Base-by-base conservation (phyloP, 1,140 invertebrate genomes). In the Oreohelix idahoensis region DNA sequence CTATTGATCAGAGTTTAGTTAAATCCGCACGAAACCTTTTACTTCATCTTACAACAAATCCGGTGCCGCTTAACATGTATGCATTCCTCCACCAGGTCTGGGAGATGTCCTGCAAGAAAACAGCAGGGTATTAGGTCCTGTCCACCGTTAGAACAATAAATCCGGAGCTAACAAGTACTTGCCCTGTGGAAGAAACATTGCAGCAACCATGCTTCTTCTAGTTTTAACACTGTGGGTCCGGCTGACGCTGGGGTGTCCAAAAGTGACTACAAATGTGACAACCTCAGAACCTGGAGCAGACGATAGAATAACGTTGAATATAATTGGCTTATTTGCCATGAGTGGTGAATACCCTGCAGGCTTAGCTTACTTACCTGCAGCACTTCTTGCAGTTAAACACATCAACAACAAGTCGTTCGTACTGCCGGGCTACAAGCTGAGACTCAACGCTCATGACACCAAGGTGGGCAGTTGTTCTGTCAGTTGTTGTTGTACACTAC, bases 241-340 rank as follows among this genome's bases (percentile, higher is more conserved):
- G 11, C 63, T 66, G 63, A 32, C n/a, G 2, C 0, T 66, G 29
- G n/a, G 32, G 63, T 66, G 63, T 35, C 63, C 63, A n/a, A n/a
- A 73, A 36, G 26, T 26, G 8, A 42, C 39, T 73, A n/a, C 71
- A 39, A 32, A 26, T 42, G 1, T n/a, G 20, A 73, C 10, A 0
- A 8, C 38, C 0, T 1, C 39, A 39, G 10, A 36, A 71, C 1
- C 10, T 13, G 10, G 11, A 35, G 32, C 5, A 35, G 69, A 71
- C 23, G 15, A 13, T 26, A 15, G 69, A 71, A 36, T 71, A 36
- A 73, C 71, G 15, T 42, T 99, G 82, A 97, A 99, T 93, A 98
- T 99, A 91, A 98, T 97, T 76, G 98, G 97, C 38, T 97, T 99
- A 86, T 99, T 99, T 93, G 98, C 98, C 8, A 98, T 98, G 90